A percentile compares a stretch with the other conserved stretches of the same genome.
phyloP scores from a whole-genome alignment of 2,113 vertebrate genomes.

The Cochlearius cochlearius region DNA sequence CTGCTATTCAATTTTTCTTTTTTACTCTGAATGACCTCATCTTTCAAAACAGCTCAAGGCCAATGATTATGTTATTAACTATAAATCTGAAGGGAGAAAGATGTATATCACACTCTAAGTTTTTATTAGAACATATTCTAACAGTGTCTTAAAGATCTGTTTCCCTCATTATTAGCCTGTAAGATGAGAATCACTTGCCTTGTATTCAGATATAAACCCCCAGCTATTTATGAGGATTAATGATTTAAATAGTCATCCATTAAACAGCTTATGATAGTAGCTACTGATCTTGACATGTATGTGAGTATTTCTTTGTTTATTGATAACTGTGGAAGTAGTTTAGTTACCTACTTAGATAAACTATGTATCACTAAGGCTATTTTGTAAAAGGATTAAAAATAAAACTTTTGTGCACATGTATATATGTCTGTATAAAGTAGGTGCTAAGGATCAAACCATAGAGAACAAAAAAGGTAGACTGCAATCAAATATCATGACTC shows the following conservation, averaged over 20 bases:
- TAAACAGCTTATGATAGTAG: background rate
- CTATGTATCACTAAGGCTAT: background rate
- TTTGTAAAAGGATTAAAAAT: conserved; percentile 34
- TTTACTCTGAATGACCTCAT: background rate
- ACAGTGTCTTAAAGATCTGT: background rate
- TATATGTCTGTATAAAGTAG: background rate
- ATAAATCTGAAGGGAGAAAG: background rate
- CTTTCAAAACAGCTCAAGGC: background rate
- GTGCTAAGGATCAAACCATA: conserved; percentile 4
- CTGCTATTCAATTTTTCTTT: background rate
- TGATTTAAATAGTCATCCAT: conserved; percentile 6
- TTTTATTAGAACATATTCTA: background rate
- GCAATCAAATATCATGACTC: conserved; percentile 5
- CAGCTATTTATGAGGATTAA: background rate
- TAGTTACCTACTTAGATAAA: conserved; percentile 12
- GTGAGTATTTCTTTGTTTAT: background rate
- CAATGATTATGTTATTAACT: background rate
- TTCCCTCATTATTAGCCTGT: background rate
- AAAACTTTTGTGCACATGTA: background rate
- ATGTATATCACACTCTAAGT: background rate
- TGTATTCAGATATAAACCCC: background rate
- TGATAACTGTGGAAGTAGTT: conserved; percentile 18
- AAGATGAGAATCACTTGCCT: background rate
- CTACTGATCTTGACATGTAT: background rate
- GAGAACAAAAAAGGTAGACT: background rate